A percentile compares a stretch with the other conserved stretches of the same genome.
These are phyloP conservation scores for Carterocephalus palaemon DNA, from an alignment of 2,888 invertebrate genomes.

Conservation along the genomic window DNA sequence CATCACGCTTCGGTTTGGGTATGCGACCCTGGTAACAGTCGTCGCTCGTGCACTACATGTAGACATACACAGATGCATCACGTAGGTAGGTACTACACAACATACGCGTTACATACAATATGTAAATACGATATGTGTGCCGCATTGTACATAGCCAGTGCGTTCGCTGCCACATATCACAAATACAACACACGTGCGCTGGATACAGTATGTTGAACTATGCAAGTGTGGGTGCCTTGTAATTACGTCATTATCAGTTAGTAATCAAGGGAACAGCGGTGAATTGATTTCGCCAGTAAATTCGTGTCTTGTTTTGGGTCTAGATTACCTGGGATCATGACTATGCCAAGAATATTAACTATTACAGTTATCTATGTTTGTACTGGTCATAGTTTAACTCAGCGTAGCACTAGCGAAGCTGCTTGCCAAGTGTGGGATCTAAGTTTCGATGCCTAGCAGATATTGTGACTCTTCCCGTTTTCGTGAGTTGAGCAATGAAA, in stretches of 20 bases:
- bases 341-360: too few relatives aligned
- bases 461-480: too few relatives aligned
- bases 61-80: neutral
- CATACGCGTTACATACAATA: neutral
- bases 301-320: conserved; percentile 34
- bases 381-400: too few relatives aligned
- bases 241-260: conserved; percentile 56
- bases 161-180: conserved; percentile 16
- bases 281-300: conserved; percentile 60
- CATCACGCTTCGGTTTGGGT: conserved; percentile 15
- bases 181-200: conserved; percentile 18
- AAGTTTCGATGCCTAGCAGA: too few relatives aligned
- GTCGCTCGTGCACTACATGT: conserved; percentile 4
- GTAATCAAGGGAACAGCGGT: conserved; percentile 51
- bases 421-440: too few relatives aligned
- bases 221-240: conserved; percentile 40
- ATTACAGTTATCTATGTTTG: too few relatives aligned
- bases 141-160: conserved; percentile 12
- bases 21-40: conserved; percentile 22
- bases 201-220: conserved; percentile 10
- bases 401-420: too few relatives aligned
- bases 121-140: neutral
- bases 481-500: too few relatives aligned
- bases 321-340: conserved; percentile 15
- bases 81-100: neutral